phyloP scores from a whole-genome alignment of 2,888 invertebrate genomes.

The Eubasilissa splendida region DNA sequence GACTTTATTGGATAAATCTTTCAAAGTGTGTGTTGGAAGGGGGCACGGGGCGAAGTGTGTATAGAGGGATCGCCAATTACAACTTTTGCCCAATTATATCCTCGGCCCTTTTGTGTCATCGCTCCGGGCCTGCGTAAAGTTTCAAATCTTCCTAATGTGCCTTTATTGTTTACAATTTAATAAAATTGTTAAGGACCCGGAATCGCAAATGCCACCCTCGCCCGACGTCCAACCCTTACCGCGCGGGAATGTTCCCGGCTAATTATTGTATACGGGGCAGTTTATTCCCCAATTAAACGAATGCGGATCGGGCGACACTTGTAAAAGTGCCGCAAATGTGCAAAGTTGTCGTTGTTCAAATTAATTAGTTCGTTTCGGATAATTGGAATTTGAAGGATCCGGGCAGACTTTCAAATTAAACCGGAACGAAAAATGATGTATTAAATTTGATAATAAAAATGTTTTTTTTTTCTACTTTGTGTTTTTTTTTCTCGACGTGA shows the following conservation, averaged over 20 bases:
- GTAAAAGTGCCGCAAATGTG: conserved; percentile 34
- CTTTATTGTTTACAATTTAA: conserved; percentile 32
- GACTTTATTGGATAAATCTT: conserved; percentile 36
- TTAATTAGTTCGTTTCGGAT: conserved; percentile 21
- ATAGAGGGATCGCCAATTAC: conserved; percentile 25
- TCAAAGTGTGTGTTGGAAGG: conserved; percentile 5
- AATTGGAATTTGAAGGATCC: conserved; percentile 2
- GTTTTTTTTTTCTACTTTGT: no score
- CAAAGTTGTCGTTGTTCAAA: conserved; percentile 12
- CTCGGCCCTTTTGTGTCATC: conserved; percentile 14
- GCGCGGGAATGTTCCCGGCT: conserved; percentile 1
- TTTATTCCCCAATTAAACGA: conserved; percentile 21
- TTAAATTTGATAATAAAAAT: no score
- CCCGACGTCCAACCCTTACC: neutral
- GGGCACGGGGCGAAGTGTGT: neutral
- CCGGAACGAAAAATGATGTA: no score
- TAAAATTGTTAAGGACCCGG: conserved; percentile 27
- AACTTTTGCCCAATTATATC: conserved; percentile 27
- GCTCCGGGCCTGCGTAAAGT: neutral
- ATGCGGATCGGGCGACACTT: conserved; percentile 16
- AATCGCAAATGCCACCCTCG: neutral
- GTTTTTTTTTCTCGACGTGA: no score
- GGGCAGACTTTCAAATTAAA: neutral
- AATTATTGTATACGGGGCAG: conserved; percentile 27
- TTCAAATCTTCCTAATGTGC: conserved; percentile 9